Percentiles rank a stretch among this genome's conserved stretches.
phyloP scores from a whole-genome alignment of 2,888 invertebrate species.

The Cosmopolites sordidus region DNA sequence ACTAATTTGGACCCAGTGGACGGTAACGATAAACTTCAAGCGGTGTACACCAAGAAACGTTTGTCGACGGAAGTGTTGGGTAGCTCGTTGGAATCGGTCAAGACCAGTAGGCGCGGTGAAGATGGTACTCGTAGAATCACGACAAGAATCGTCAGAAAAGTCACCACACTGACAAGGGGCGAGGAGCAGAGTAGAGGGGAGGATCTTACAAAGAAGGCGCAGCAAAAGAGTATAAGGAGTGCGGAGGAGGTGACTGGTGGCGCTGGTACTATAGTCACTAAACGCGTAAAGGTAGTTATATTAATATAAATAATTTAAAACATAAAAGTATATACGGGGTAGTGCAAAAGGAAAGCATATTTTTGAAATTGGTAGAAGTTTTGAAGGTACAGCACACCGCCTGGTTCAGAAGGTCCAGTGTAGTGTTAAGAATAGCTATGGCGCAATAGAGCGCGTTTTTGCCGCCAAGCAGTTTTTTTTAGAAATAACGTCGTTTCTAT shows the following conservation, averaged over 20 bases:
- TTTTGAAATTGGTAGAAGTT: too few relatives aligned
- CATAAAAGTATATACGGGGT: too few relatives aligned
- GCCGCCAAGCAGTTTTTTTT: too few relatives aligned
- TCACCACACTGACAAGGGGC: conserved; percentile 81
- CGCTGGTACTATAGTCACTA: conserved; percentile 57
- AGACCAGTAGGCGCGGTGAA: conserved; percentile 74
- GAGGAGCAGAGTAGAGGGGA: conserved; percentile 75
- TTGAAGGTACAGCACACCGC: too few relatives aligned
- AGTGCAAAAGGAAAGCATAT: too few relatives aligned
- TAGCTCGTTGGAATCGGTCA: conserved; percentile 77
- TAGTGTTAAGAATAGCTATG: too few relatives aligned
- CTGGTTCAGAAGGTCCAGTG: too few relatives aligned
- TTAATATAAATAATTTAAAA: too few relatives aligned
- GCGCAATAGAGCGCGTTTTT: too few relatives aligned
- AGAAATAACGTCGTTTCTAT: too few relatives aligned
- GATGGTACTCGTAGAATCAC: conserved; percentile 79
- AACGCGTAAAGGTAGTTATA: conserved; percentile 82
- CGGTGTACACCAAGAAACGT: conserved; percentile 76
- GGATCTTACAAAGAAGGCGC: conserved; percentile 60
- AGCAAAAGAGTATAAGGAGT: conserved; percentile 54
- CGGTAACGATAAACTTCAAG: conserved; percentile 58
- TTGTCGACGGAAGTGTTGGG: conserved; percentile 75
- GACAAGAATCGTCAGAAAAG: conserved; percentile 80
- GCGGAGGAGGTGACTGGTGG: conserved; percentile 54
- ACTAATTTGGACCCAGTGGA: conserved; percentile 40